A percentile compares a stretch with the other conserved stretches of the same genome.
phyloP scores from a whole-genome alignment of 2,797 vertebrate species.

The Zenarchopterus dispar region DNA sequence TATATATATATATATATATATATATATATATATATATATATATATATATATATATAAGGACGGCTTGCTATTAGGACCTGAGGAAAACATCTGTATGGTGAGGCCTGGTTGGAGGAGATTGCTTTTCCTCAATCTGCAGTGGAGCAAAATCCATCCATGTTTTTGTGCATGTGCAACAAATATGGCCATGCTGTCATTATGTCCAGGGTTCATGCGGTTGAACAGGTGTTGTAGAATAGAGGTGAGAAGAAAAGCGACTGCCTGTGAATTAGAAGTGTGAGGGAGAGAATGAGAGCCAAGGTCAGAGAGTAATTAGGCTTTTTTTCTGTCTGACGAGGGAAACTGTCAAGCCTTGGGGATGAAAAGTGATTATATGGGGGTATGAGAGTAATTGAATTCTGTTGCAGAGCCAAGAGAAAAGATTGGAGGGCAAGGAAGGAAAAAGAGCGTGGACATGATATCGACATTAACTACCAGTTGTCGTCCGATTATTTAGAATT shows the following conservation, averaged over 20 bases:
- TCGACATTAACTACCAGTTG: conserved; percentile 24
- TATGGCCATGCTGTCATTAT: neutral
- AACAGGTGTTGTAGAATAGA: conserved; percentile 40
- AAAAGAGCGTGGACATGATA: conserved; percentile 37
- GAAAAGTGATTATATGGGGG: conserved; percentile 81
- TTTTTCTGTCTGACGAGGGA: conserved; percentile 69
- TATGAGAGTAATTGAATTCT: conserved; percentile 79
- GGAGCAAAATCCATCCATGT: neutral
- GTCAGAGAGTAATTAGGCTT: conserved; percentile 80
- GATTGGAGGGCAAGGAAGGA: conserved; percentile 26
- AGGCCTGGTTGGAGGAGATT: neutral
- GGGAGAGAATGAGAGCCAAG: conserved; percentile 62
- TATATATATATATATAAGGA: too few species aligned
- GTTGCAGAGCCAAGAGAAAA: conserved; percentile 62
- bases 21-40: too few species aligned
- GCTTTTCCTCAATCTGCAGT: neutral
- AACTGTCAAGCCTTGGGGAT: conserved; percentile 78
- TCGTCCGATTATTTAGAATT: conserved; percentile 34
- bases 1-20: too few species aligned
- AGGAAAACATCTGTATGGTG: conserved; percentile 23
- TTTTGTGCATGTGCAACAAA: conserved; percentile 17
- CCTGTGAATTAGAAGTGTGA: conserved; percentile 16
- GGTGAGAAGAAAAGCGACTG: conserved; percentile 14
- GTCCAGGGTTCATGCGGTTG: conserved; percentile 21
- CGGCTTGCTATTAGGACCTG: conserved; percentile 35